Conservation (phyloP, 2,888 invertebrate genomes). For the Rotaria sp. region DNA sequence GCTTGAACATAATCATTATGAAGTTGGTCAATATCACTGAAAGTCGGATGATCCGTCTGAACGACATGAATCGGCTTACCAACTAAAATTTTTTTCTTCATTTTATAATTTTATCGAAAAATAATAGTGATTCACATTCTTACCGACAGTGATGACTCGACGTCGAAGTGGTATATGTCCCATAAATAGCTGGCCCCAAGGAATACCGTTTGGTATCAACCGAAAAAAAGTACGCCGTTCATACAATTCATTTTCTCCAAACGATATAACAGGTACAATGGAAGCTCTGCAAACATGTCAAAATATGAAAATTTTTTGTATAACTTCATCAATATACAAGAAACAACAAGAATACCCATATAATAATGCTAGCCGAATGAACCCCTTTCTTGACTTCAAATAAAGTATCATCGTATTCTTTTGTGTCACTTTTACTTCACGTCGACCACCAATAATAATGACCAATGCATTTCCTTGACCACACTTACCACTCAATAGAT, state of each 20-base stretch:
- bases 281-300: not conserved
- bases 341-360: not conserved
- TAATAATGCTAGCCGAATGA: not conserved
- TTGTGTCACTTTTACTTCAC: not conserved
- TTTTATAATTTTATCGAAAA: no score
- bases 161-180: not conserved
- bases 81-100: not conserved
- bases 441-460: not conserved
- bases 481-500: not conserved
- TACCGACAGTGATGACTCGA: not conserved
- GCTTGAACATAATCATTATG: not conserved
- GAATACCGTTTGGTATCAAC: not conserved
- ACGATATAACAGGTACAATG: not conserved
- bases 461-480: conserved; percentile 6
- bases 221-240: not conserved
- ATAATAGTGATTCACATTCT: no score
- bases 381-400: not conserved
- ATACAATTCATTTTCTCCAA: not conserved
- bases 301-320: no score
- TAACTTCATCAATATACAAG: not conserved
- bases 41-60: not conserved
- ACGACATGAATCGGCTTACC: not conserved
- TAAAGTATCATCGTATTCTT: not conserved
- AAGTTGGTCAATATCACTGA: not conserved
- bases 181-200: not conserved